Conservation (phyloP, 2,888 invertebrate species). For the Pandemis heparana region DNA sequence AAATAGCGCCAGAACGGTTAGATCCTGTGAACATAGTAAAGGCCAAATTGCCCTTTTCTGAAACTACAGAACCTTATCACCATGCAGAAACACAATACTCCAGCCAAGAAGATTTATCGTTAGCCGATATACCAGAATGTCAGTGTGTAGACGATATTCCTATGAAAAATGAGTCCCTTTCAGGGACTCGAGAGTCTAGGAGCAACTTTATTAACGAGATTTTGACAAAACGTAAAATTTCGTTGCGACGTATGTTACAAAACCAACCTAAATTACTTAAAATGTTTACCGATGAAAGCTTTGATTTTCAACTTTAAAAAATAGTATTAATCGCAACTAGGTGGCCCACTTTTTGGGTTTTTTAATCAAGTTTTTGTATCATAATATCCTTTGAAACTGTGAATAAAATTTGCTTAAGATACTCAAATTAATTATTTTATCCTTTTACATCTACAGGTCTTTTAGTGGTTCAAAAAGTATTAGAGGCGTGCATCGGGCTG, state of each 20-base stretch:
- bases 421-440: neutral
- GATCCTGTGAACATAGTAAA: constrained; percentile 58
- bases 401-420: constrained; percentile 3
- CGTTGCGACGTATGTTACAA: constrained; percentile 61
- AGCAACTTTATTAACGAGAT: constrained; percentile 53
- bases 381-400: neutral
- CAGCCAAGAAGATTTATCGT: constrained; percentile 64
- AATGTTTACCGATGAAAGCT: constrained; percentile 73
- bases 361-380: neutral
- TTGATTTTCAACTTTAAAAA: constrained; percentile 60
- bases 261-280: constrained; percentile 69
- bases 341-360: neutral
- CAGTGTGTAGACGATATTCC: constrained; percentile 55
- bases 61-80: constrained; percentile 62
- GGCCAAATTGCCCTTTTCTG: constrained; percentile 64
- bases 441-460: neutral
- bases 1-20: constrained; percentile 52
- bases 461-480: constrained; percentile 8
- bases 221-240: constrained; percentile 60
- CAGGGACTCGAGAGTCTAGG: constrained; percentile 42
- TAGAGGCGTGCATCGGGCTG: constrained; percentile 38
- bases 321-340: neutral
- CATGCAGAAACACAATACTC: constrained; percentile 72
- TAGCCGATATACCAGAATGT: constrained; percentile 53
- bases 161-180: constrained; percentile 15